Base-by-base conservation (phyloP, 2,888 invertebrate species). In the Litoditis marina region DNA sequence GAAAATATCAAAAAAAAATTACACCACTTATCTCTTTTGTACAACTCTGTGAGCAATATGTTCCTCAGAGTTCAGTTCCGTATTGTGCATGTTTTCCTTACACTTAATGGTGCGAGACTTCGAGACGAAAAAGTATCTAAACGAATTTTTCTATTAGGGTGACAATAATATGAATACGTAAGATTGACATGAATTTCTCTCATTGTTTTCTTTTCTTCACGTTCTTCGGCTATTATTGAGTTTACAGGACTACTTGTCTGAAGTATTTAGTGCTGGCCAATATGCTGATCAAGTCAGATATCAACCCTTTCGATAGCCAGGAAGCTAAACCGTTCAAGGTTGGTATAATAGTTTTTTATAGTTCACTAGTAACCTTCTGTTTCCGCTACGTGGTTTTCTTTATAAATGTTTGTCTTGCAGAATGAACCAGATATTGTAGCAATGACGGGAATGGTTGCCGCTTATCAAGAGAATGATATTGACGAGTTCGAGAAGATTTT, bases 261-360 rank as follows among this genome's bases (percentile, higher is more conserved):
- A 98, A 98, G 85, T 98, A 98, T 85, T 88, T 98, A 75, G 96
- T 98, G 42, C 85, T 98, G 82, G 96, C 98, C 22, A 98, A 95
- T 85, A 98, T 98, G 98, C 91, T 86, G 87, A 98, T 96, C 94
- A 95, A 96, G 84, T 96, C 95, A 4, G 95, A 94, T 39, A 98
- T 98, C 73, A 98, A 98, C 86, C 98, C 98, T 0, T 98, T 98
- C 85, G 98, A 98, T 85, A 95, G 95, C 0, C 96, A 98, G 87
- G 98, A 98, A 86, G 96, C 96, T 0, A 98, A 98, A 84, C 96
- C 98, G 0, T 98, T 98, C 84, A 96, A 95, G 69, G 69, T 67
- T n/a, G 22, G 47, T 11, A 1, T 16, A 22, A n/a, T 22, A 1
- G 22, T 19, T 51, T 51, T 30, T 27, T 51, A 51, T 27, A 16